A percentile compares a stretch with the other conserved stretches of the same genome.
Conservation (phyloP, 2,113 vertebrate species). For the Lophochroa leadbeateri region DNA sequence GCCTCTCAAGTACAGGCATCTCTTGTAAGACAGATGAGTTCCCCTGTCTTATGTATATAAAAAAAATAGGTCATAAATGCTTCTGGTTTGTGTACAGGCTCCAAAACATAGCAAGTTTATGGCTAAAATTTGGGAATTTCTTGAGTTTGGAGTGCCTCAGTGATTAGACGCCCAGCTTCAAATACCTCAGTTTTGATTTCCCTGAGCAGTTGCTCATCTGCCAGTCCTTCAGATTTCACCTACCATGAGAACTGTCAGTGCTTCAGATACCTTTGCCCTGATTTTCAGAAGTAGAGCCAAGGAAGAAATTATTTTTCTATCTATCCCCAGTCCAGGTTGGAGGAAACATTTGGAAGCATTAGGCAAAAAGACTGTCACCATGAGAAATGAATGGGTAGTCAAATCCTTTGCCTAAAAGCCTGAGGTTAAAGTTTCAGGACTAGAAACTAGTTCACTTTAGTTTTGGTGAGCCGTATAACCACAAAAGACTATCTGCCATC, state of each 20-base stretch:
- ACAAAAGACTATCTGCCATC: background rate
- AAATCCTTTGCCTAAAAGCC: background rate
- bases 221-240: background rate
- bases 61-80: background rate
- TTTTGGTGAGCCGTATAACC: background rate
- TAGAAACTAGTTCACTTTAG: background rate
- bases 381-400: background rate
- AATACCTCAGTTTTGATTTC: background rate
- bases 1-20: background rate
- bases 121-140: background rate
- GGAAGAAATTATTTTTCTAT: background rate
- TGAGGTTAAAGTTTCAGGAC: background rate
- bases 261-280: background rate
- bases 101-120: background rate
- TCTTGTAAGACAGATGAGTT: background rate
- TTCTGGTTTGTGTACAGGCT: background rate
- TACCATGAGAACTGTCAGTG: background rate
- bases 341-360: background rate
- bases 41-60: background rate
- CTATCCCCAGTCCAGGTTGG: background rate
- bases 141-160: background rate
- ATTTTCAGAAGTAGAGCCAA: background rate
- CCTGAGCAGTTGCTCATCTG: background rate
- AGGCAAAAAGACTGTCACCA: background rate
- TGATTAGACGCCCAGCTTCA: background rate